Evolutionary conservation across 2,888 invertebrate species (phyloP).

Genomic region (Polylopha cassiicola): DNA sequence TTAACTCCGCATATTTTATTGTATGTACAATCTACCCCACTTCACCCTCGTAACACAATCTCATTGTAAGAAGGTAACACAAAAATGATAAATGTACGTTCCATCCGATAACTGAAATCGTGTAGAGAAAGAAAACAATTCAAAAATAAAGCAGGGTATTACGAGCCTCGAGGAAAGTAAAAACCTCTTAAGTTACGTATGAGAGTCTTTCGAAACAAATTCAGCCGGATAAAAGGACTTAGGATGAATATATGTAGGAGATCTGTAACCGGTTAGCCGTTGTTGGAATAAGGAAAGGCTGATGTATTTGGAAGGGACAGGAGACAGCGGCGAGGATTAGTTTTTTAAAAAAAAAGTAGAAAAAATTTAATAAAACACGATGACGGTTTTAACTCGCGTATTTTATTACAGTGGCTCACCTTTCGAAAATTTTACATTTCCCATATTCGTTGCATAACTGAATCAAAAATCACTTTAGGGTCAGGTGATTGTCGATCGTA

Average conservation of each 20-base stretch:
- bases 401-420: too few relatives aligned
- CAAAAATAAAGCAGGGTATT: slow-evolving; percentile 21
- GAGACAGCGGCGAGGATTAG: too few relatives aligned
- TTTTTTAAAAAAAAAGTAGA: too few relatives aligned
- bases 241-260: slow-evolving; percentile 34
- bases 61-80: slow-evolving; percentile 8
- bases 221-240: slow-evolving; percentile 29
- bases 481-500: too few relatives aligned
- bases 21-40: too few relatives aligned
- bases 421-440: too few relatives aligned
- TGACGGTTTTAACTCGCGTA: too few relatives aligned
- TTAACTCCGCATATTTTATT: too few relatives aligned
- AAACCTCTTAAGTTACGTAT: slow-evolving; percentile 22
- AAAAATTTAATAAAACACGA: too few relatives aligned
- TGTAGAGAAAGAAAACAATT: slow-evolving; percentile 20
- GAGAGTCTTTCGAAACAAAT: slow-evolving; percentile 30
- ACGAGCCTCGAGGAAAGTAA: slow-evolving; percentile 16
- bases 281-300: slow-evolving; percentile 34
- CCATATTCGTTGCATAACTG: too few relatives aligned
- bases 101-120: slow-evolving; percentile 14
- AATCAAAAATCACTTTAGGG: too few relatives aligned
- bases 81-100: slow-evolving; percentile 12
- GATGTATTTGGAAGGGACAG: too few relatives aligned
- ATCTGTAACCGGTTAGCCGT: slow-evolving; percentile 43
- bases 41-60: slow-evolving; percentile 3